Percentiles rank a stretch among this genome's conserved stretches.
Evolutionary conservation across 2,888 invertebrate genomes (phyloP).

Genomic region (Thymelicus sylvestris): DNA sequence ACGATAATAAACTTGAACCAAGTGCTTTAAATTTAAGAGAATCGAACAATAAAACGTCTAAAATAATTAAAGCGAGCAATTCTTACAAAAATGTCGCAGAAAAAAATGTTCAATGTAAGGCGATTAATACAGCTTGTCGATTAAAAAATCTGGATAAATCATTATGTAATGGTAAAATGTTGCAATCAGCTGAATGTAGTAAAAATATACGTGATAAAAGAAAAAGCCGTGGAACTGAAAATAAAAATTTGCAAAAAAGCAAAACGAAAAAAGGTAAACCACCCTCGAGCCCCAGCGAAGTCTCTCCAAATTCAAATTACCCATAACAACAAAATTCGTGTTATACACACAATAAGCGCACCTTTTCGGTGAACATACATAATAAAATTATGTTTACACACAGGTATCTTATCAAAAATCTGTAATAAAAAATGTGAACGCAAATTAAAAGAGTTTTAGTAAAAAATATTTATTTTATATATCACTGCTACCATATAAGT

Average conservation of each 20-base stretch:
- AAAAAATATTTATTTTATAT: background rate
- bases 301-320: background rate
- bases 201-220: conserved; percentile 39
- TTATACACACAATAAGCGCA: no score
- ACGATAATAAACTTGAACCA: background rate
- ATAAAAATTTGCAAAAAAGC: conserved; percentile 8
- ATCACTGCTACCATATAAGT: no score
- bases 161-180: conserved; percentile 34
- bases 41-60: background rate
- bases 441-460: background rate
- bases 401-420: no score
- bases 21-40: background rate
- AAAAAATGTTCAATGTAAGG: conserved; percentile 4
- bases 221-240: conserved; percentile 18
- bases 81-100: background rate
- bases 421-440: no score
- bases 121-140: conserved; percentile 19
- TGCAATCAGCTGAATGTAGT: conserved; percentile 36
- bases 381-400: no score
- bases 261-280: background rate
- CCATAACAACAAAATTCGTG: conserved; percentile 1
- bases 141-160: conserved; percentile 22
- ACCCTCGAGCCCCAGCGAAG: background rate
- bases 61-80: background rate
- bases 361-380: no score